A percentile compares a stretch with the other conserved stretches of the same genome.
Conservation (phyloP, 2,888 invertebrate species). For the Hydropsyche betteni region DNA sequence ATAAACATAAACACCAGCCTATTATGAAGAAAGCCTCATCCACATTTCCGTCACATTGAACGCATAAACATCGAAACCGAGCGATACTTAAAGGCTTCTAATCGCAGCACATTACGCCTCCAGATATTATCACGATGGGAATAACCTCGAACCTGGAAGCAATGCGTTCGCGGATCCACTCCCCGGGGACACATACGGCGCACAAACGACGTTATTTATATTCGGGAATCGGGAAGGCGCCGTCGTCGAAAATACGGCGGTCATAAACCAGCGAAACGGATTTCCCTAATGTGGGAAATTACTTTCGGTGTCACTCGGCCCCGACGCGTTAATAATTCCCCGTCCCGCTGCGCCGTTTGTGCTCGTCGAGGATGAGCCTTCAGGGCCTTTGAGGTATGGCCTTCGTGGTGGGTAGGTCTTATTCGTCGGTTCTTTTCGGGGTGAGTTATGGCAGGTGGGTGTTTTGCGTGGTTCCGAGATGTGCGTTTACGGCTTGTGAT, state of each 20-base stretch:
- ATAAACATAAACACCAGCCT: too few relatives aligned
- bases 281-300: constrained; percentile 44
- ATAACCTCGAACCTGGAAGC: constrained; percentile 9
- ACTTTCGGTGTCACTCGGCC: constrained; percentile 45
- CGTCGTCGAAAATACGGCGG: constrained; percentile 45
- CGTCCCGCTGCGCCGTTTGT: neutral
- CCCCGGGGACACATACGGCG: constrained; percentile 37
- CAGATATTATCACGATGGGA: too few relatives aligned
- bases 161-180: constrained; percentile 27
- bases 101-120: too few relatives aligned
- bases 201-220: constrained; percentile 46
- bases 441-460: constrained; percentile 35
- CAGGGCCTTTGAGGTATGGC: too few relatives aligned
- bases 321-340: constrained; percentile 40
- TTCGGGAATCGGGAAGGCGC: constrained; percentile 45
- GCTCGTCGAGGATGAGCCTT: too few relatives aligned
- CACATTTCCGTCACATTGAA: too few relatives aligned
- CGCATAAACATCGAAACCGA: too few relatives aligned
- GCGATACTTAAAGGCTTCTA: too few relatives aligned
- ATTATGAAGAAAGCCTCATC: too few relatives aligned
- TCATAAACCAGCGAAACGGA: constrained; percentile 46
- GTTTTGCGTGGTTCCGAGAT: constrained; percentile 37
- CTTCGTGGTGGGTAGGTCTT: neutral
- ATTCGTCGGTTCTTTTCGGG: neutral
- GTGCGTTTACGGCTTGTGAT: neutral